phyloP scores from a whole-genome alignment of 2,113 vertebrate species.

The Panurus biarmicus region DNA sequence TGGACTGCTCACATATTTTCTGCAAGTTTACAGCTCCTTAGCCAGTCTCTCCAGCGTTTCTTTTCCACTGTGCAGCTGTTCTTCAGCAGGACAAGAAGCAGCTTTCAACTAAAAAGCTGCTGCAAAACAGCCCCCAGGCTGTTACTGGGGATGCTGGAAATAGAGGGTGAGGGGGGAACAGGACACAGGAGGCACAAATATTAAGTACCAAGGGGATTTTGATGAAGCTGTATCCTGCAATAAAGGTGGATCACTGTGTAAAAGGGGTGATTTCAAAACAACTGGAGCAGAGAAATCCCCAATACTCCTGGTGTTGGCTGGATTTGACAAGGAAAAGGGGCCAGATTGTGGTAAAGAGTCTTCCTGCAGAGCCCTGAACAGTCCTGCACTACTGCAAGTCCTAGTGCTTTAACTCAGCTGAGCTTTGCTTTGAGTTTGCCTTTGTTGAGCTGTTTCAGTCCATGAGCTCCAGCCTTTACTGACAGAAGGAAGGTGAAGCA shows the following conservation, averaged over 20 bases:
- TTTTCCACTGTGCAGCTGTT: neutral
- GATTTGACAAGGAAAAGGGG: neutral
- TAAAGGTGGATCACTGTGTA: neutral
- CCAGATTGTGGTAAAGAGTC: neutral
- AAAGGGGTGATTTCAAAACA: neutral
- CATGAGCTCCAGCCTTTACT: neutral
- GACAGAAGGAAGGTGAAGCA: neutral
- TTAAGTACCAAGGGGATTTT: neutral
- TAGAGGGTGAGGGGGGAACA: neutral
- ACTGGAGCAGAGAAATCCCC: neutral
- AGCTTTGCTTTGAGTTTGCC: neutral
- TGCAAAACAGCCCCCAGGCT: neutral
- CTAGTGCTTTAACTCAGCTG: neutral
- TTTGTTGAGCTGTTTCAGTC: neutral
- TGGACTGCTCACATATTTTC: neutral
- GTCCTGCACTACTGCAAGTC: neutral
- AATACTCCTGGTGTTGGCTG: neutral
- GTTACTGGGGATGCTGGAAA: neutral
- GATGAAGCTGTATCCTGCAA: neutral
- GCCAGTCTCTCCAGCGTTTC: neutral
- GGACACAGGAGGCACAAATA: neutral
- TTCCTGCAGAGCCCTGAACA: neutral
- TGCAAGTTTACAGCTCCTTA: neutral
- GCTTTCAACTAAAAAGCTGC: neutral
- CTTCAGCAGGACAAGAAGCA: neutral